These are phyloP conservation scores for Drosophila grimshawi DNA, from an alignment of 1,140 invertebrate species.

Conservation along the genomic window DNA sequence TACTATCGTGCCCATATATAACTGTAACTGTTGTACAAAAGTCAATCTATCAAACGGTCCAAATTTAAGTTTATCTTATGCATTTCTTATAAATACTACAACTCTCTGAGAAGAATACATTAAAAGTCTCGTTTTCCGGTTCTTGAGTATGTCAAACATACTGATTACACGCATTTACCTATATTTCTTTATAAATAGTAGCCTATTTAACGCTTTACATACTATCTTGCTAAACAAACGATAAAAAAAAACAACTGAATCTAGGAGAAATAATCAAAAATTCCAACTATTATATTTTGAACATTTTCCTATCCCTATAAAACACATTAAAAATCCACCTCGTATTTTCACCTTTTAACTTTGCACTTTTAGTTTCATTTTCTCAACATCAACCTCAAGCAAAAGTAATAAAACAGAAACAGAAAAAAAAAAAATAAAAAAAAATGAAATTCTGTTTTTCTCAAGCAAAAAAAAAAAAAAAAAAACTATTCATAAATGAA, in stretches of 20 bases:
- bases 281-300: slow-evolving; percentile 41
- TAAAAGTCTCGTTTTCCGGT: slow-evolving; percentile 25
- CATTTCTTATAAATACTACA: slow-evolving; percentile 31
- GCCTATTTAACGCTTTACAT: slow-evolving; percentile 64
- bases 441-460: neutral
- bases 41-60: neutral
- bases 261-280: slow-evolving; percentile 34
- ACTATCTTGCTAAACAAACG: slow-evolving; percentile 51
- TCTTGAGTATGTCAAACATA: slow-evolving; percentile 29
- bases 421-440: slow-evolving; percentile 22
- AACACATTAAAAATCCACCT: slow-evolving; percentile 24
- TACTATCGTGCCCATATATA: neutral
- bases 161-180: slow-evolving; percentile 44
- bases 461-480: slow-evolving; percentile 14
- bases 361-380: slow-evolving; percentile 79
- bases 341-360: slow-evolving; percentile 54
- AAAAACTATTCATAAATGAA: slow-evolving; percentile 9
- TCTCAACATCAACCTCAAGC: slow-evolving; percentile 50
- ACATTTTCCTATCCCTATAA: slow-evolving; percentile 48
- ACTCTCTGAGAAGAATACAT: slow-evolving; percentile 13
- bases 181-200: slow-evolving; percentile 44
- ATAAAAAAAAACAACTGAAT: slow-evolving; percentile 42
- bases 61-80: slow-evolving; percentile 27
- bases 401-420: slow-evolving; percentile 47
- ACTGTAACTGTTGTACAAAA: slow-evolving; percentile 3